Conservation (phyloP, 2,888 invertebrate species). For the Eurois occulta region DNA sequence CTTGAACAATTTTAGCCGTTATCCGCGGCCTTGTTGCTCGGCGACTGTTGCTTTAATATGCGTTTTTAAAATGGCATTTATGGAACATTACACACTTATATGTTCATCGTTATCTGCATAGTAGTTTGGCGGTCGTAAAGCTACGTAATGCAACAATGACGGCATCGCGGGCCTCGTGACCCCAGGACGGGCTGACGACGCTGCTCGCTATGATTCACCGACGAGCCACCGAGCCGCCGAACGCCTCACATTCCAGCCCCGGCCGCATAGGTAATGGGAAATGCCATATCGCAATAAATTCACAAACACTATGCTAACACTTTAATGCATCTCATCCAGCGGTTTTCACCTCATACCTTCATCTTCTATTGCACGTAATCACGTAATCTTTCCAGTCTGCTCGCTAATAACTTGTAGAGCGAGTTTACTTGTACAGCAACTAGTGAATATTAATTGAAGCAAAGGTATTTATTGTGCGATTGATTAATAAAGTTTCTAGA, state of each 20-base stretch:
- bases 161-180: constrained; percentile 82
- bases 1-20: constrained; percentile 42
- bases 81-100: constrained; percentile 37
- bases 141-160: constrained; percentile 80
- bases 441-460: constrained; percentile 55
- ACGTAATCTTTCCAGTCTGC: constrained; percentile 37
- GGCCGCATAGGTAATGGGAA: constrained; percentile 86
- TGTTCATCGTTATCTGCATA: constrained; percentile 54
- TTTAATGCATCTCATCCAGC: constrained; percentile 67
- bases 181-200: constrained; percentile 72
- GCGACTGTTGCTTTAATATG: constrained; percentile 37
- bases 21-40: constrained; percentile 39
- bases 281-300: constrained; percentile 84
- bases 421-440: constrained; percentile 39
- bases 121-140: constrained; percentile 54
- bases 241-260: constrained; percentile 81
- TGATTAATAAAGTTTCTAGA: constrained; percentile 60
- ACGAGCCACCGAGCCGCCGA: constrained; percentile 63
- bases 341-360: constrained; percentile 69
- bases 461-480: constrained; percentile 57
- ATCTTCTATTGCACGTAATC: constrained; percentile 44
- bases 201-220: constrained; percentile 82
- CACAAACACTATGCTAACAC: constrained; percentile 76
- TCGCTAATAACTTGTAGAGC: constrained; percentile 52
- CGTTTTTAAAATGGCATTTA: constrained; percentile 46